These are phyloP conservation scores for Antheraea assamensis DNA, from an alignment of 2,888 invertebrate species.

Conservation along the genomic window DNA sequence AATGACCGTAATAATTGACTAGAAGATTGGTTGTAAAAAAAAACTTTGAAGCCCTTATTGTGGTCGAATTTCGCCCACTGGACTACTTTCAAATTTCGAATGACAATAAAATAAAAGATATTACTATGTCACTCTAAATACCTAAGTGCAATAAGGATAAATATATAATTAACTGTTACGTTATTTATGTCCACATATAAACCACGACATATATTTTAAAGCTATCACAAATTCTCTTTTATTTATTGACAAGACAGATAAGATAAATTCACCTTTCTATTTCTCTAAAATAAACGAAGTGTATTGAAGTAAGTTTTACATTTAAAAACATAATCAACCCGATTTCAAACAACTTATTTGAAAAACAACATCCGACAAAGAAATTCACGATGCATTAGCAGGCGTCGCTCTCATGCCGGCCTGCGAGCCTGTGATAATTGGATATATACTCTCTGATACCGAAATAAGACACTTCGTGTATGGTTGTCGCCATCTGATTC, in stretches of 20 bases:
- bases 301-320: neutral
- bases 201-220: neutral
- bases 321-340: neutral
- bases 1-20: no score
- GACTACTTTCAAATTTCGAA: neutral
- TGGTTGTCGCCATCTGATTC: no score
- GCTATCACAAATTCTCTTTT: neutral
- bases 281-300: neutral
- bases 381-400: neutral
- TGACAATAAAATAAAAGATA: neutral
- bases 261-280: neutral
- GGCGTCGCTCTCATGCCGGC: neutral
- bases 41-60: no score
- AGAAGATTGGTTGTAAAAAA: no score
- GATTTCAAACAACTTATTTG: neutral
- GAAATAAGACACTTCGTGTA: no score
- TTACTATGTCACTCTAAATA: neutral
- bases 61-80: no score
- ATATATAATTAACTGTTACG: neutral
- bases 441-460: no score
- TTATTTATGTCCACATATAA: neutral
- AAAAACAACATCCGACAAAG: neutral
- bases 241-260: neutral
- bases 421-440: no score
- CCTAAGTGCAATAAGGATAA: slow-evolving; percentile 10